Base-by-base conservation (phyloP, 2,888 invertebrate genomes). In the Caenorhabditis sp. region DNA sequence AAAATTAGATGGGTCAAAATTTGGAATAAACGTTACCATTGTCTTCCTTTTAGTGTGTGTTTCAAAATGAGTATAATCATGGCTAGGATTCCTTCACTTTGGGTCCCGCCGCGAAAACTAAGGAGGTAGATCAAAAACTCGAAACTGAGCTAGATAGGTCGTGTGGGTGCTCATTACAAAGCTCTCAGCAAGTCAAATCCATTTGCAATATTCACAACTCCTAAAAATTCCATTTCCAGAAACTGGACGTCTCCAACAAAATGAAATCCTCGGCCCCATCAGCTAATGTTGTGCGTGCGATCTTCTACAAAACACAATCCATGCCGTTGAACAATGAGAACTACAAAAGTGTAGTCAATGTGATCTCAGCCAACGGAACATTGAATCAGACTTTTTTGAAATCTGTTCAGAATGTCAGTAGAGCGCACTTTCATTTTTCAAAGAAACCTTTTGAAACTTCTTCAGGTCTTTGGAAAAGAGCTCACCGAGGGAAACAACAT, bases 271-370 rank as follows among this genome's bases (percentile, higher is more conserved):
- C 79, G 0, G 31, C 68, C 7, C 72, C 76, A 38, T 59, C 73
- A 0, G 26, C 63, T 3, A 81, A 80, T 26, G 76, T 85, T n/a
- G 77, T 83, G 10, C 79, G 90, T 7, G 90, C 95, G 0, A 94
- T 95, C 4, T 95, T 95, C 92, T 95, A 94, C 91, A 95, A 95
- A 93, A 93, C 93, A 8, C 93, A 93, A 77, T 94, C 94, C n/a
- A 93, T 93, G 22, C 93, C 94, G 12, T 93, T 95, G 59, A 94
- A 94, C 14, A 93, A 94, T 12, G 94, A 94, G 58, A 95, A 95
- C 91, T 92, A 95, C 66, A 93, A 94, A 82, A 93, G 93, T 26
- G 93, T 93, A 82, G 93, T 95, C 54, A 94, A 94, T 89, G 94
- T 95, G 7, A 94, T 94, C 4, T 94, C 95, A 0, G 93, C 95